phyloP scores from a whole-genome alignment of 2,888 invertebrate species.

The Metopia argyrocephala region DNA sequence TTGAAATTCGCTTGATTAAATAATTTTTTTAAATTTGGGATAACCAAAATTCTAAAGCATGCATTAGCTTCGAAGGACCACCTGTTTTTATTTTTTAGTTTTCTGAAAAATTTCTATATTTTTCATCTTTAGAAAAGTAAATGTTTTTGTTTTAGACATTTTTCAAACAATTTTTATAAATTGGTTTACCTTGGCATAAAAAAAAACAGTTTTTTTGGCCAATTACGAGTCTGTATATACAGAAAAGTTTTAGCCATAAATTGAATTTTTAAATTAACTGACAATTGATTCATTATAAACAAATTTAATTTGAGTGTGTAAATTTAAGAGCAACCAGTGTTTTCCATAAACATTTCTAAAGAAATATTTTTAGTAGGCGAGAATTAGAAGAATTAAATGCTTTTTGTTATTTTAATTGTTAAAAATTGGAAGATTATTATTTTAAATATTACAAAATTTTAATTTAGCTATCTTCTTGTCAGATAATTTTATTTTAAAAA shows the following conservation, averaged over 20 bases:
- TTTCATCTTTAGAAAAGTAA: neutral
- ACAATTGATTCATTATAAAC: conserved; percentile 61
- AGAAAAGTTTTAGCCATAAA: neutral
- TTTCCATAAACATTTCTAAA: conserved; percentile 1
- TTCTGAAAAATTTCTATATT: neutral
- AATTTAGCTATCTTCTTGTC: neutral
- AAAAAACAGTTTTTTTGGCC: neutral
- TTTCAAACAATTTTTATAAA: conserved; percentile 18
- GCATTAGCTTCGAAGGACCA: conserved; percentile 14
- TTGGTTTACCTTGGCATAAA: neutral
- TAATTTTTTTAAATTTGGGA: too few species aligned
- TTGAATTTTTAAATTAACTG: conserved; percentile 56
- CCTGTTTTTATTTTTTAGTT: conserved; percentile 6
- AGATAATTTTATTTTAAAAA: too few species aligned
- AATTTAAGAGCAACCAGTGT: neutral
- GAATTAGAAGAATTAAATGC: conserved; percentile 1
- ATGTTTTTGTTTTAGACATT: conserved; percentile 11
- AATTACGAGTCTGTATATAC: neutral
- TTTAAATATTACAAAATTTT: neutral
- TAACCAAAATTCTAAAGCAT: too few species aligned
- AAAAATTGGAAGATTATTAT: neutral
- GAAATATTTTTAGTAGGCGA: conserved; percentile 1
- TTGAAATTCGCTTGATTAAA: too few species aligned
- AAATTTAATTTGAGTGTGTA: conserved; percentile 4
- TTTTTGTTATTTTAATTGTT: neutral